Evolutionary conservation across 1,140 invertebrate species (phyloP), one percentile per base, ranked within the genome.

Genomic region (Pseudomyrmex gracilis): DNA sequence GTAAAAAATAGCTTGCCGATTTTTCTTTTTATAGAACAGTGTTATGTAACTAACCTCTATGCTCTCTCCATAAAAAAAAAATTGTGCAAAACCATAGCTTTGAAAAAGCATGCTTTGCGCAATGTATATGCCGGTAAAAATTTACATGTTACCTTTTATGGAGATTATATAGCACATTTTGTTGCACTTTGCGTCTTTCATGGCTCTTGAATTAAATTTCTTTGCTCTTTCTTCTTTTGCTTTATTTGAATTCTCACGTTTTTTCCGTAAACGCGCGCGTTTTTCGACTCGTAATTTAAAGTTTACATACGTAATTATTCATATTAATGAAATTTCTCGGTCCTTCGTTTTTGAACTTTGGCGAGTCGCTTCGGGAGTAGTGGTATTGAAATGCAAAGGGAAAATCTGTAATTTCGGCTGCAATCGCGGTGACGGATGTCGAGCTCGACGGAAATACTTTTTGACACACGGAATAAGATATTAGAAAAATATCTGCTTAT

Each of bases 181-280:
- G 34, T 78, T 78, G 12, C 51, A 9, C n/a, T 78, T 78, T 57
- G 51, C 64, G 17, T 78, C 34, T 78, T 68, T 57, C 7, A 57
- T 57, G 13, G 51, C 15, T 58, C 47, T n/a, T 51, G 60, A 76
- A 76, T 76, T 68, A 68, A 68, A 78, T 68, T 78, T 34, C 17
- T 78, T 17, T 2, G 34, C 34, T 68, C 63, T 68, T 58, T 34
- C 22, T 20, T 66, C 22, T 53, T 76, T 34, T 66, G 66, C 53
- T 70, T 78, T 70, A 70, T 70, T 78, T 70, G 20, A 78, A 70
- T 76, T 64, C 60, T 51, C 60, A n/a, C 73, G 51, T 78, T 78
- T 4, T 77, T 17, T 78, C 43, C 43, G 3, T 57, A 67, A 47
- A n/a, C 24, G 24, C 17, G 61, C 73, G 49, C 2, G 1, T 57